These are phyloP conservation scores for Phrynosoma blainvillii DNA, from an alignment of 2,113 vertebrate genomes.

Conservation along the genomic window DNA sequence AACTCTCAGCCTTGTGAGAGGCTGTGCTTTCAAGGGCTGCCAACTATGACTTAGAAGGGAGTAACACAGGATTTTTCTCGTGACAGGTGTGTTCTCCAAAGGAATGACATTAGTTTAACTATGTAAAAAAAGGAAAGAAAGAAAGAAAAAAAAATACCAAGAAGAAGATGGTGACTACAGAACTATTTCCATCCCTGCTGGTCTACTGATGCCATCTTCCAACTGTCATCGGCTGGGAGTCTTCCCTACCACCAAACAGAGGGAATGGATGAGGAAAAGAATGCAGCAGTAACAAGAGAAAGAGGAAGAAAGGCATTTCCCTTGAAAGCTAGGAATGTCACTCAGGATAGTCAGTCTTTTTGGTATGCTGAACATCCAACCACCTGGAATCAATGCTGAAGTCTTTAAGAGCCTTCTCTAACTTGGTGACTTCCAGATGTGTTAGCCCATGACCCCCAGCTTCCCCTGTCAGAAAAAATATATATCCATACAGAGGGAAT, in stretches of 20 bases:
- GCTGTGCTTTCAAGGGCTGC: conserved; percentile 65
- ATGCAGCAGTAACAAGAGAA: conserved; percentile 50
- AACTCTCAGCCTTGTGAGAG: conserved; percentile 21
- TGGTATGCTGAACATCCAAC: conserved; percentile 25
- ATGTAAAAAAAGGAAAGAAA: background rate
- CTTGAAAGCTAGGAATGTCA: background rate
- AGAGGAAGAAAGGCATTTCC: background rate
- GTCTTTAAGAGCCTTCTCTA: background rate
- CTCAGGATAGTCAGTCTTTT: conserved; percentile 28
- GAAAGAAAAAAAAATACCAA: background rate
- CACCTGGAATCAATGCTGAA: background rate
- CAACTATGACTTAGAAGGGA: conserved; percentile 58
- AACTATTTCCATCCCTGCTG: conserved; percentile 70
- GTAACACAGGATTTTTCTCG: conserved; percentile 43
- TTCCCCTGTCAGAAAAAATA: no score
- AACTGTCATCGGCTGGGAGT: conserved; percentile 64
- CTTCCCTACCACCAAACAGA: conserved; percentile 43
- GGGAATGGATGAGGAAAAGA: background rate
- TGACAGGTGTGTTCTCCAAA: conserved; percentile 60
- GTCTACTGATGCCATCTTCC: conserved; percentile 55
- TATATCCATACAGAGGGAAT: background rate
- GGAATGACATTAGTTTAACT: background rate
- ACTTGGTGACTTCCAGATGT: background rate
- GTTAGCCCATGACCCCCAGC: background rate
- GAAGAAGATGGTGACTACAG: conserved; percentile 18